A percentile compares a stretch with the other conserved stretches of the same genome.
phyloP scores from a whole-genome alignment of 2,113 vertebrate genomes.

The Callopanchax toddi region DNA sequence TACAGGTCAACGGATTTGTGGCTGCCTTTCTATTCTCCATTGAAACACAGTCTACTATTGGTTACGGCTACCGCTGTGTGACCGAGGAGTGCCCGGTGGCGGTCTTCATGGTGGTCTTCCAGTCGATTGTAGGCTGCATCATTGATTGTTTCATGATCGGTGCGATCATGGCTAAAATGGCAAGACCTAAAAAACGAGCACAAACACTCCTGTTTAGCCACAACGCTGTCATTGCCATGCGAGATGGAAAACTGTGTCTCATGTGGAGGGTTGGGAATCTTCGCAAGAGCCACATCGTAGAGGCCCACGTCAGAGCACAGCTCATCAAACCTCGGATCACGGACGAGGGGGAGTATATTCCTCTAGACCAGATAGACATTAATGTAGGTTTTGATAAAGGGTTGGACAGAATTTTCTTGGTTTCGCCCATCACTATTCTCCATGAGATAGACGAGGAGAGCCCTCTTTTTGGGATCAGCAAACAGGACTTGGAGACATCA shows the following conservation, averaged over 20 bases:
- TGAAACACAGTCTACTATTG: slow-evolving; percentile 96
- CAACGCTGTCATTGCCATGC: slow-evolving; percentile 92
- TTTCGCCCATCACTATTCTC: slow-evolving; percentile 95
- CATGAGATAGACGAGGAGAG: slow-evolving; percentile 95
- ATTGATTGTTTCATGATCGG: slow-evolving; percentile 99
- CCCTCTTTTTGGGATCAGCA: slow-evolving; percentile 91
- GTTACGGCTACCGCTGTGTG: slow-evolving; percentile 95
- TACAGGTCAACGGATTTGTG: slow-evolving; percentile 96
- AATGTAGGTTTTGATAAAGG: slow-evolving; percentile 98
- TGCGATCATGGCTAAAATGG: slow-evolving; percentile 99
- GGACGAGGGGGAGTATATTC: slow-evolving; percentile 95
- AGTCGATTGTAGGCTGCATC: slow-evolving; percentile 97
- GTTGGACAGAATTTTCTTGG: slow-evolving; percentile 95
- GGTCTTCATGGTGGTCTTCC: slow-evolving; percentile 97
- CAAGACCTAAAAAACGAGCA: slow-evolving; percentile 94
- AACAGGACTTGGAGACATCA: slow-evolving; percentile 91
- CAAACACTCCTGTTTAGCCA: slow-evolving; percentile 96
- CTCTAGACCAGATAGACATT: slow-evolving; percentile 96
- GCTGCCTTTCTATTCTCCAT: slow-evolving; percentile 98
- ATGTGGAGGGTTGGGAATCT: slow-evolving; percentile 99
- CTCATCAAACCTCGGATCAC: slow-evolving; percentile 96
- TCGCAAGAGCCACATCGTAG: slow-evolving; percentile 98
- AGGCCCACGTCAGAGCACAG: slow-evolving; percentile 94
- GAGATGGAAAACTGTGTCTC: slow-evolving; percentile 93
- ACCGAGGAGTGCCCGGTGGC: slow-evolving; percentile 95